Evolutionary conservation across 2,797 vertebrate genomes (phyloP), one percentile per base, ranked within the genome.

Genomic region (Pygocentrus nattereri): DNA sequence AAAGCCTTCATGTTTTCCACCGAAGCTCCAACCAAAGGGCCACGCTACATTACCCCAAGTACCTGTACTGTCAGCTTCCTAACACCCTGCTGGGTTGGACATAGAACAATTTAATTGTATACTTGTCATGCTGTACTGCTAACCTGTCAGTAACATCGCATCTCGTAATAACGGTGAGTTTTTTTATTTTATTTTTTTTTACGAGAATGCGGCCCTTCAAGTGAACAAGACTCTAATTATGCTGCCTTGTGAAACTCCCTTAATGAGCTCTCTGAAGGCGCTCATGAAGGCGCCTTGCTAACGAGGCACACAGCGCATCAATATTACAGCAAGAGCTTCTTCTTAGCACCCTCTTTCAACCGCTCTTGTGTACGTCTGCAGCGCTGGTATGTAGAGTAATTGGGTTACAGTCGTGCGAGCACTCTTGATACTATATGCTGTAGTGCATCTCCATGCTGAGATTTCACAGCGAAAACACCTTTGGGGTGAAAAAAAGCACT

Each of bases 201-300:
- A 76, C 1, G n/a, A 78, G 81, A 73, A 56, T 44, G 67, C 11
- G 44, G 62, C 61, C 62, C 73, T 83, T 62, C 69, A 80, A 74
- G 41, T 76, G 70, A 78, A 81, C 73, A 76, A 78, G 85, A 78
- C 75, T 79, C 71, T 78, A 84, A 81, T 83, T 86, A 86, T 62
- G 65, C 74, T 69, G 81, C 75, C 82, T 72, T 59, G 47, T 74
- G 78, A 78, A 85, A 76, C 76, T 70, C 74, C 34, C 65, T 78
- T 84, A 83, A 86, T 79, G 82, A 86, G 82, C 75, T 81, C 82
- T 84, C 84, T 58, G 44, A 74, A 83, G 79, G 64, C 74, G 58
- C 44, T 68, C 74, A 58, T 58, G 49, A 81, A 56, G 78, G 74
- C 81, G 76, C 71, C 58, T 78, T 62, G 50, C 74, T 85, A 85